Base-by-base conservation (phyloP, 2,113 vertebrate species). In the Meles meles region DNA sequence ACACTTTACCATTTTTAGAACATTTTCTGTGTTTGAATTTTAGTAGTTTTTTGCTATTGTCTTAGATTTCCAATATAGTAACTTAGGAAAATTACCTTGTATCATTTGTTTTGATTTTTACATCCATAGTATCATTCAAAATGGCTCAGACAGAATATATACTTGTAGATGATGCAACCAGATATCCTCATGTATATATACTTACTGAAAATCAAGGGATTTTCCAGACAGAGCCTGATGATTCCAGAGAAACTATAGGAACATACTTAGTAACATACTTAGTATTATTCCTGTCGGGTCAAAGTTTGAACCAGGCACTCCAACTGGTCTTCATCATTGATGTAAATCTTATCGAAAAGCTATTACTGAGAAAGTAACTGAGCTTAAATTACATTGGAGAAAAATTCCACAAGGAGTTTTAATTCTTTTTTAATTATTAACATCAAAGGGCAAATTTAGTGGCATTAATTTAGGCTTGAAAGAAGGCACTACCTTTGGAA, bases 371-470 rank as follows among this genome's bases (percentile, higher is more conserved):
- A 93, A 93, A 71, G 80, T 94, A 94, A 52, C 39, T 59, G 91
- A 93, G 9, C 6, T 57, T 47, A 77, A 96, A 79, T 72, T 95
- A 49, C 49, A 95, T 31, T 67, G 44, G 0, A 1, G 91, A 80
- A 96, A 89, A 97, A 98, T 96, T 52, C 37, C 91, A 96, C 25
- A 96, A 92, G 52, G 89, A 97, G 7, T 13, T 55, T 86, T 97
- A 97, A 90, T 88, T 90, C 21, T 59, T 88, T 95, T 98, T 97
- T 97, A 98, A 98, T 98, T 97, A 97, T 97, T 96, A 97, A 76
- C 95, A 98, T 98, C 97, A 97, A 98, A 98, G 95, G 79, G 79
- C 42, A 96, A 97, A 96, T 71, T 69, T 37, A 69, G 31, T 87
- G 80, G 71, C 87, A 97, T 96, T 94, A 96, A 97, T 97, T n/a